Percentiles rank a stretch among this genome's conserved stretches.
phyloP scores from a whole-genome alignment of 2,888 invertebrate genomes.

The Acrobasis repandana region DNA sequence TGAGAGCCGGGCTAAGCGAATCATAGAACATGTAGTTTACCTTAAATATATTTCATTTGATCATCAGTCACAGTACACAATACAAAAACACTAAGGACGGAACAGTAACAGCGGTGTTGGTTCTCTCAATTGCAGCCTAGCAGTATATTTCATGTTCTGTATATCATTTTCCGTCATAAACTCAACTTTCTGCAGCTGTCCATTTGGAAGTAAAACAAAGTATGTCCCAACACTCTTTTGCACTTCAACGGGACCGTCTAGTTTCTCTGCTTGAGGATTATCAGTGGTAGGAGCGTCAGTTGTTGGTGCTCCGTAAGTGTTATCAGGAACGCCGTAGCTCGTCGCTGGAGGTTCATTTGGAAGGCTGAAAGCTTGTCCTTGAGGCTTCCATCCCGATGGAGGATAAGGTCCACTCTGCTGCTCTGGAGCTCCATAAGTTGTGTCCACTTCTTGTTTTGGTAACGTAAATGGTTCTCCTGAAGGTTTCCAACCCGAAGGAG shows the following conservation, averaged over 20 bases:
- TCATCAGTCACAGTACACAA: conserved; percentile 6
- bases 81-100: conserved; percentile 45
- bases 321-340: conserved; percentile 60
- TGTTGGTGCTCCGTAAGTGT: conserved; percentile 57
- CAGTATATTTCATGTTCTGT: conserved; percentile 84
- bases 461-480: conserved; percentile 61
- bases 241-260: conserved; percentile 68
- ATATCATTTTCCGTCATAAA: conserved; percentile 78
- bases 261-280: conserved; percentile 60
- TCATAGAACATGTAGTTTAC: neutral
- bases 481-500: conserved; percentile 70
- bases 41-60: neutral
- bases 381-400: conserved; percentile 73
- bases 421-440: conserved; percentile 51
- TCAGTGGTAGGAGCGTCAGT: conserved; percentile 62
- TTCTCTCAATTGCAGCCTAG: conserved; percentile 79
- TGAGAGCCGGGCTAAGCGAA: no score
- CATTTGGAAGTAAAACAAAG: conserved; percentile 85
- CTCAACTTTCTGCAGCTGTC: conserved; percentile 83
- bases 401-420: conserved; percentile 57
- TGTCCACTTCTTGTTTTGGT: conserved; percentile 46
- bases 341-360: conserved; percentile 61
- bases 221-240: conserved; percentile 83
- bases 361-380: conserved; percentile 62
- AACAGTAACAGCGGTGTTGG: conserved; percentile 62